Conservation (phyloP, 2,888 invertebrate species). For the Drosophila greeni region DNA sequence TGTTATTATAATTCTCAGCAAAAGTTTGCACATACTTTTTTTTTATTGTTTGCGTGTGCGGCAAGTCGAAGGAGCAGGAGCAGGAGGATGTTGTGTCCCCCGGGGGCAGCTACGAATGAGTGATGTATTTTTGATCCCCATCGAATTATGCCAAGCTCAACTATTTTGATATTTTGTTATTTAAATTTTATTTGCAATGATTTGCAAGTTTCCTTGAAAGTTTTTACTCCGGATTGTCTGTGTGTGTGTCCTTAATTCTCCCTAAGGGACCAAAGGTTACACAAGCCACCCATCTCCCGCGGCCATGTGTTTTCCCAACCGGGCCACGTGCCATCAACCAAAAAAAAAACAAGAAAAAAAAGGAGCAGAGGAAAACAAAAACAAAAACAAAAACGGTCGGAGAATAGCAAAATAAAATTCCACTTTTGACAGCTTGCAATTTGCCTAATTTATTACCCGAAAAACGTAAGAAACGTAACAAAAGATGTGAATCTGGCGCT, state of each 20-base stretch:
- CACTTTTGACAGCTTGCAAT: slow-evolving; percentile 58
- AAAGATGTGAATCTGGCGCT: slow-evolving; percentile 37
- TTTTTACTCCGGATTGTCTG: slow-evolving; percentile 14
- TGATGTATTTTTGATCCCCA: slow-evolving; percentile 34
- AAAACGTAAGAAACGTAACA: slow-evolving; percentile 35
- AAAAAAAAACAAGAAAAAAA: slow-evolving; percentile 1
- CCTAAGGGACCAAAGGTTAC: slow-evolving; percentile 15
- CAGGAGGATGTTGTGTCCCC: neutral
- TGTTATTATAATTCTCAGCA: slow-evolving; percentile 52
- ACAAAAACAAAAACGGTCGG: slow-evolving; percentile 25
- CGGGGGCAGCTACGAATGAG: slow-evolving; percentile 8
- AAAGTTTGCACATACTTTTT: slow-evolving; percentile 42
- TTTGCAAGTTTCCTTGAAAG: slow-evolving; percentile 24
- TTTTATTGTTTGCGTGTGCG: slow-evolving; percentile 53
- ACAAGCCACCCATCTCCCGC: slow-evolving; percentile 1
- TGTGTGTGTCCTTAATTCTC: slow-evolving; percentile 22
- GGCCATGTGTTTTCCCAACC: slow-evolving; percentile 37
- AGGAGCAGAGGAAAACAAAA: slow-evolving; percentile 24
- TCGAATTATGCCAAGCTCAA: slow-evolving; percentile 23
- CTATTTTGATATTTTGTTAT: slow-evolving; percentile 22
- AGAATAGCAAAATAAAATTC: slow-evolving; percentile 40
- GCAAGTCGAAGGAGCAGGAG: slow-evolving; percentile 9
- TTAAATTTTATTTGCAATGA: slow-evolving; percentile 21
- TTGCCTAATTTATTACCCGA: slow-evolving; percentile 59
- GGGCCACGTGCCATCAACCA: slow-evolving; percentile 31